Percentiles rank a stretch among this genome's conserved stretches.
Conservation (phyloP, 1,140 invertebrate genomes). For the Rhagoletis zephyria region DNA sequence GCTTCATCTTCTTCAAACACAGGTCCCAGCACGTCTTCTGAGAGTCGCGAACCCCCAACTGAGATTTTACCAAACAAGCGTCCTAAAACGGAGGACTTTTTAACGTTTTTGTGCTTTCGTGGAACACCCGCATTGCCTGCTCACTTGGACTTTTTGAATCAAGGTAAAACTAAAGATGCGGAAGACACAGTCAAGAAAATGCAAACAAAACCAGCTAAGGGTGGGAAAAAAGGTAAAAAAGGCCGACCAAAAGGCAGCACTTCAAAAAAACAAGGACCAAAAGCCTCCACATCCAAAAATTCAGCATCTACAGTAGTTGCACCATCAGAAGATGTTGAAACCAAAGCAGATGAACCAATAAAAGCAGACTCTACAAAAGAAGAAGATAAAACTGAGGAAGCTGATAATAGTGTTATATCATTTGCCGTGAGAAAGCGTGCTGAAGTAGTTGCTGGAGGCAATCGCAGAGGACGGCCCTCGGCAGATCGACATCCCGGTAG, state of each 20-base stretch:
- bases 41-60: slow-evolving; percentile 73
- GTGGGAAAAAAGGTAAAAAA: slow-evolving; percentile 62
- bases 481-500: slow-evolving; percentile 40
- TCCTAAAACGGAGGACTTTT: slow-evolving; percentile 91
- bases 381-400: slow-evolving; percentile 27
- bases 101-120: slow-evolving; percentile 90
- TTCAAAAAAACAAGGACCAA: slow-evolving; percentile 39
- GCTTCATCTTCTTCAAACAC: slow-evolving; percentile 78
- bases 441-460: slow-evolving; percentile 69
- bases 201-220: slow-evolving; percentile 55
- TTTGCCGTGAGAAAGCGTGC: slow-evolving; percentile 76
- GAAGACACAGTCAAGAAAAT: slow-evolving; percentile 59
- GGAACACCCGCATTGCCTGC: slow-evolving; percentile 84
- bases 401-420: slow-evolving; percentile 71
- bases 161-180: slow-evolving; percentile 67
- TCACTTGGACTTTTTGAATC: slow-evolving; percentile 83
- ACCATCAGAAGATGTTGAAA: neutral
- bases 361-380: neutral
- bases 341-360: neutral
- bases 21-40: slow-evolving; percentile 74
- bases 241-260: slow-evolving; percentile 63
- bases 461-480: slow-evolving; percentile 61
- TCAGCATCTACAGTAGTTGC: neutral
- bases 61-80: slow-evolving; percentile 80
- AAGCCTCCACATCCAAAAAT: slow-evolving; percentile 17